phyloP scores from a whole-genome alignment of 2,113 vertebrate genomes.

The Bubalus kerabau region DNA sequence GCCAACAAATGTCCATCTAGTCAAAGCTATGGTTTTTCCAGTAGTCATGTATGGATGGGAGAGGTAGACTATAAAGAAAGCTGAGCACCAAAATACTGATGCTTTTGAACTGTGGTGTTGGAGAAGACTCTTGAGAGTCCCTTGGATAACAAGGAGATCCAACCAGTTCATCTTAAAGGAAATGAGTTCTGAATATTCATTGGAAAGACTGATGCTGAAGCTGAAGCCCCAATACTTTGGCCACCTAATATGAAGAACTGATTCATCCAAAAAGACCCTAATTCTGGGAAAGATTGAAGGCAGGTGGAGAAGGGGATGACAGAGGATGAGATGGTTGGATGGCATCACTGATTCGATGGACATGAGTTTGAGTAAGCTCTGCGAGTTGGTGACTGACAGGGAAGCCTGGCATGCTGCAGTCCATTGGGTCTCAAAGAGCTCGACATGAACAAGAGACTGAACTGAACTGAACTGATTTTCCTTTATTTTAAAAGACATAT shows the following conservation, averaged over 20 bases:
- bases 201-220: not conserved
- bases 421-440: not conserved
- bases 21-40: not conserved
- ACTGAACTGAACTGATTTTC: not conserved
- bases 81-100: not conserved
- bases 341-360: not conserved
- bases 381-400: rapidly evolving
- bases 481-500: not conserved
- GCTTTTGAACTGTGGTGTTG: not conserved
- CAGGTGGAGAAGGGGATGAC: rapidly evolving
- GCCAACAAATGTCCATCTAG: not conserved
- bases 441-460: not conserved
- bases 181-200: not conserved
- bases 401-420: not conserved
- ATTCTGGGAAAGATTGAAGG: not conserved
- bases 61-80: not conserved
- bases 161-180: not conserved
- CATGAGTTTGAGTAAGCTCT: not conserved
- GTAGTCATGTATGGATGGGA: not conserved
- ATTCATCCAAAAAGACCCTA: not conserved
- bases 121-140: not conserved
- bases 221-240: not conserved
- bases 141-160: not conserved
- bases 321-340: not conserved
- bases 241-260: not conserved